Percentiles rank a stretch among this genome's conserved stretches.
Conservation (phyloP, 2,113 vertebrate genomes). For the Porphyrio hochstetteri region DNA sequence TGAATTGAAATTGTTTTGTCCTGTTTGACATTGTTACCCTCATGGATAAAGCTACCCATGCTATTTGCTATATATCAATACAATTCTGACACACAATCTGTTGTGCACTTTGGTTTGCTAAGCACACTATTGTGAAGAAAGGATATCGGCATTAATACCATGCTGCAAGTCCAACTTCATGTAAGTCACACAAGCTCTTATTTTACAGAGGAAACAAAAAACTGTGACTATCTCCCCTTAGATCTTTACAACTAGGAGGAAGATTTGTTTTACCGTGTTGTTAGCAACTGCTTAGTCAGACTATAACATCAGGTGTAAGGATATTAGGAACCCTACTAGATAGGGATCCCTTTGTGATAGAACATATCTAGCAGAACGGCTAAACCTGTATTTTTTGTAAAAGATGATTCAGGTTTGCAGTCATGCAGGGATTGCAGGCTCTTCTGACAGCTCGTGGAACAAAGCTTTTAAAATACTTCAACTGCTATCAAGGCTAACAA, state of each 20-base stretch:
- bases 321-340: not conserved
- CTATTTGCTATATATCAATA: not conserved
- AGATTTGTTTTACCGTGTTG: not conserved
- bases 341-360: not conserved
- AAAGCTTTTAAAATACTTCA: not conserved
- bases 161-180: not conserved
- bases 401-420: not conserved
- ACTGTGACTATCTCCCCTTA: not conserved
- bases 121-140: not conserved
- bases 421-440: not conserved
- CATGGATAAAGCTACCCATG: not conserved
- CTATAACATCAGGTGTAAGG: not conserved
- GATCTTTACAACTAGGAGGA: not conserved
- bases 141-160: not conserved
- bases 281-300: not conserved
- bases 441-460: not conserved
- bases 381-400: not conserved
- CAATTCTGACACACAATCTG: not conserved
- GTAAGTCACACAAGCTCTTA: not conserved
- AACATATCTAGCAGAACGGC: not conserved
- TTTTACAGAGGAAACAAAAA: not conserved
- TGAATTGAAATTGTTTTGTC: not conserved
- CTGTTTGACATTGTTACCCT: not conserved
- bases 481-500: not conserved
- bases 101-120: not conserved